A percentile compares a stretch with the other conserved stretches of the same genome.
phyloP scores from a whole-genome alignment of 1,140 invertebrate species.

The Ectropis grisescens region DNA sequence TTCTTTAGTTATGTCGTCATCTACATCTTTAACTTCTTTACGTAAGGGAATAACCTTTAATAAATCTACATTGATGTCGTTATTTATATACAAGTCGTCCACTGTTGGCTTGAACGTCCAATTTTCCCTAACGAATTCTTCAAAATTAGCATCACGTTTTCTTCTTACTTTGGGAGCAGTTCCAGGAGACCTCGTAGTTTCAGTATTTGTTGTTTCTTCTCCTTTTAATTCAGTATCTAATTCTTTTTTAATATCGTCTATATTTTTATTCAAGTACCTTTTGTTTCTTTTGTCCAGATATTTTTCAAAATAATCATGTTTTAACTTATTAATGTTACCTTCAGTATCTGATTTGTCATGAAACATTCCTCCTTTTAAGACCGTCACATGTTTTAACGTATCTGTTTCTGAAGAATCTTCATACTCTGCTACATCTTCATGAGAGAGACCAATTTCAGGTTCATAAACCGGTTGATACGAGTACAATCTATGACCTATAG shows the following conservation, averaged over 20 bases:
- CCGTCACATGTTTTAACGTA: slow-evolving; percentile 30
- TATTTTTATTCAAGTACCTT: slow-evolving; percentile 43
- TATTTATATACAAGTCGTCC: slow-evolving; percentile 17
- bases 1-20: slow-evolving; percentile 14
- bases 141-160: slow-evolving; percentile 36
- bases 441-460: slow-evolving; percentile 43
- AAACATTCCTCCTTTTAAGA: slow-evolving; percentile 56
- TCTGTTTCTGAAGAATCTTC: slow-evolving; percentile 36
- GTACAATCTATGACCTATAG: slow-evolving; percentile 55
- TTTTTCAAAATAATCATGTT: slow-evolving; percentile 61
- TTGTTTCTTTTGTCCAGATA: slow-evolving; percentile 57
- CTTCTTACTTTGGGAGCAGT: slow-evolving; percentile 19
- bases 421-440: slow-evolving; percentile 35
- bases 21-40: slow-evolving; percentile 14
- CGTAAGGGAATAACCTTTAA: slow-evolving; percentile 51
- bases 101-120: slow-evolving; percentile 20
- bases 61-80: slow-evolving; percentile 29
- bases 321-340: slow-evolving; percentile 50
- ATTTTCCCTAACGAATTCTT: slow-evolving; percentile 34
- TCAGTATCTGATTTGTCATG: slow-evolving; percentile 32
- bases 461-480: slow-evolving; percentile 62
- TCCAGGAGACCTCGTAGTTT: slow-evolving; percentile 11
- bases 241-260: slow-evolving; percentile 25
- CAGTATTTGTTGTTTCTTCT: slow-evolving; percentile 25
- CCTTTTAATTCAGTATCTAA: slow-evolving; percentile 31